These are phyloP conservation scores for Enteromius argenteus DNA, from an alignment of 2,797 vertebrate species.

Conservation along the genomic window DNA sequence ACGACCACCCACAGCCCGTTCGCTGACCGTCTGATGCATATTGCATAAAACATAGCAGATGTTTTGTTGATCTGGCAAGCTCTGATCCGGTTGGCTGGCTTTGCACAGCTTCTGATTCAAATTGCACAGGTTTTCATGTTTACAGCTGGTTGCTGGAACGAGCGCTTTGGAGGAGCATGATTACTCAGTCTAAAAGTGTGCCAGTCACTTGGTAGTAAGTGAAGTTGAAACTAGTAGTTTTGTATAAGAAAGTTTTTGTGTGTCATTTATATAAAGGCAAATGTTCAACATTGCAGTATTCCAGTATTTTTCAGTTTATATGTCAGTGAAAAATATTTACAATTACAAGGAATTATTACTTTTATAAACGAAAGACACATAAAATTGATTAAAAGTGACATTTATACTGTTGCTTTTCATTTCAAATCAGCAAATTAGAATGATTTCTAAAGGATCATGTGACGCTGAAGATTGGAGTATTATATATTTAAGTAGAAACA, in stretches of 20 bases:
- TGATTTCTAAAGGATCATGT: not conserved
- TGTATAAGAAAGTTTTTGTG: not conserved
- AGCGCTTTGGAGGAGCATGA: not conserved
- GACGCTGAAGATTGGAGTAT: not conserved
- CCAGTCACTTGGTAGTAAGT: not conserved
- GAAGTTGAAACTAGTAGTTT: not conserved
- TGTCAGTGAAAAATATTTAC: no score
- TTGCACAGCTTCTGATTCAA: not conserved
- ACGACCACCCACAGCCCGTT: not conserved
- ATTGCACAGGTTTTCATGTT: conserved; percentile 1
- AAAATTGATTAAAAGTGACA: not conserved
- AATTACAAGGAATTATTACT: no score
- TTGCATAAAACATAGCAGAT: not conserved
- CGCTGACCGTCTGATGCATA: conserved; percentile 9
- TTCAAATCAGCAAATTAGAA: not conserved
- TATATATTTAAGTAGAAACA: not conserved
- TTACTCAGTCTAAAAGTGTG: not conserved
- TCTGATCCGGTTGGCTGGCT: conserved; percentile 4
- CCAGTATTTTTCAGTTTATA: no score
- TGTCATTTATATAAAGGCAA: not conserved
- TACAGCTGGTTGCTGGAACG: conserved; percentile 4
- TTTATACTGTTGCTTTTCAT: not conserved
- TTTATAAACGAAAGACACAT: not conserved
- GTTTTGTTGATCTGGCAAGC: conserved; percentile 25
- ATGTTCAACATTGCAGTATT: not conserved